Conservation (phyloP, 2,888 invertebrate species). For the Amblyjoppa fuscipennis region DNA sequence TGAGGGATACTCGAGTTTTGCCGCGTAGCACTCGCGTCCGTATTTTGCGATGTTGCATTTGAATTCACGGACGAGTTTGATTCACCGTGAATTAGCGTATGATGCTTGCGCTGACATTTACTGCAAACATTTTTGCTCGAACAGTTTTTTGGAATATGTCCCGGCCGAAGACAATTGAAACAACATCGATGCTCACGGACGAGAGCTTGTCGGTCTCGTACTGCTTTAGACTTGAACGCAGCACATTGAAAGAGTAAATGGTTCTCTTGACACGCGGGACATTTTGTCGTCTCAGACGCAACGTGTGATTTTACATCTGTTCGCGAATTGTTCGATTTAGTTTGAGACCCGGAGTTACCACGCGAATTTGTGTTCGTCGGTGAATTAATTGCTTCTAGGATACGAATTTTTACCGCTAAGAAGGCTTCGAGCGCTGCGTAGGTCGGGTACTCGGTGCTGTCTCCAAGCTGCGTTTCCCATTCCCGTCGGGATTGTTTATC, state of each 20-base stretch:
- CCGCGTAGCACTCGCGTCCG: background rate
- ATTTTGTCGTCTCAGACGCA: background rate
- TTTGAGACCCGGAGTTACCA: background rate
- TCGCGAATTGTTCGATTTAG: background rate
- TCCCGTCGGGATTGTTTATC: background rate
- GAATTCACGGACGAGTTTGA: background rate
- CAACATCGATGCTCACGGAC: constrained; percentile 25
- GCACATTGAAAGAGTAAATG: constrained; percentile 15
- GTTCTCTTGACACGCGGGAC: background rate
- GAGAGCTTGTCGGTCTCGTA: constrained; percentile 6
- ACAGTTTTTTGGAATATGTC: constrained; percentile 33
- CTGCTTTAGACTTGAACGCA: constrained; percentile 15
- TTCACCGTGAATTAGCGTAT: constrained; percentile 29
- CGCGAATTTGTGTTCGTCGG: background rate
- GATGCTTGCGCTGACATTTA: constrained; percentile 42
- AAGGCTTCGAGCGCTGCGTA: background rate
- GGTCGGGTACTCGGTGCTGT: background rate
- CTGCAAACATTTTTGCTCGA: constrained; percentile 21
- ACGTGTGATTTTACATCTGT: background rate
- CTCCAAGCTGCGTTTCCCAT: background rate
- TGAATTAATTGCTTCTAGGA: background rate
- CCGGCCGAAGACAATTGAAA: constrained; percentile 47
- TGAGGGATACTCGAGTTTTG: background rate
- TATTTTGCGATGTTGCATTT: background rate
- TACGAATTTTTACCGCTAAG: background rate